phyloP scores from a whole-genome alignment of 2,113 vertebrate genomes.

The Actenoides lindsayi region DNA sequence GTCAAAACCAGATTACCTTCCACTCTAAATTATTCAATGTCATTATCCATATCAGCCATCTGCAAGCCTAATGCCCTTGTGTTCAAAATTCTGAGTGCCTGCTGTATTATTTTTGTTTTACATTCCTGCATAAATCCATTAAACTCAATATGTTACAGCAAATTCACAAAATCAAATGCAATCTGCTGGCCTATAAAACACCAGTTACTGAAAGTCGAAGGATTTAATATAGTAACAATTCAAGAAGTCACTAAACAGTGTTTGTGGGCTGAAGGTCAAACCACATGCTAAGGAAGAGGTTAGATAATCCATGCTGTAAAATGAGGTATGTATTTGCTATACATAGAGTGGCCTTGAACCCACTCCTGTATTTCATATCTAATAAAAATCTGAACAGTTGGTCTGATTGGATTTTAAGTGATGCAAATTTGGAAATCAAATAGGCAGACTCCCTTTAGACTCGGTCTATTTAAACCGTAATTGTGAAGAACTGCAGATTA shows the following conservation, averaged over 20 bases:
- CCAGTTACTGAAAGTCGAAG: slow-evolving; percentile 75
- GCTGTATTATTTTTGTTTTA: slow-evolving; percentile 81
- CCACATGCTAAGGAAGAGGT: slow-evolving; percentile 11
- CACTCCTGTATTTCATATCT: slow-evolving; percentile 64
- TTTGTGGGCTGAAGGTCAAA: slow-evolving; percentile 57
- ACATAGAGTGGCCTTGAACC: slow-evolving; percentile 52
- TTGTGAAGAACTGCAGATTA: slow-evolving; percentile 76
- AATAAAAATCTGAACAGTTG: slow-evolving; percentile 81
- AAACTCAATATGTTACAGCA: slow-evolving; percentile 75
- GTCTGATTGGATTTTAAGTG: slow-evolving; percentile 84
- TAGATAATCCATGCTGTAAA: slow-evolving; percentile 24
- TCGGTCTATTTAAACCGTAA: slow-evolving; percentile 76
- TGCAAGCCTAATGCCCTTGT: slow-evolving; percentile 72
- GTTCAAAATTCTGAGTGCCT: slow-evolving; percentile 63
- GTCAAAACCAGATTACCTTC: slow-evolving; percentile 76
- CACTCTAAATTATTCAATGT: slow-evolving; percentile 75
- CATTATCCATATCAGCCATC: slow-evolving; percentile 75
- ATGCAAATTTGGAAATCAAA: slow-evolving; percentile 83
- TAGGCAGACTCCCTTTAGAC: slow-evolving; percentile 77
- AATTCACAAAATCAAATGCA: slow-evolving; percentile 81
- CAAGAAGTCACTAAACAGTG: slow-evolving; percentile 58
- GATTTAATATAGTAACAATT: slow-evolving; percentile 73
- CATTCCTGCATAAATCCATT: slow-evolving; percentile 79
- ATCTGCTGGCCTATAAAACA: slow-evolving; percentile 81
- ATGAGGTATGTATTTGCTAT: slow-evolving; percentile 36